phyloP scores from a whole-genome alignment of 2,113 vertebrate species.

The Carassius carassius region DNA sequence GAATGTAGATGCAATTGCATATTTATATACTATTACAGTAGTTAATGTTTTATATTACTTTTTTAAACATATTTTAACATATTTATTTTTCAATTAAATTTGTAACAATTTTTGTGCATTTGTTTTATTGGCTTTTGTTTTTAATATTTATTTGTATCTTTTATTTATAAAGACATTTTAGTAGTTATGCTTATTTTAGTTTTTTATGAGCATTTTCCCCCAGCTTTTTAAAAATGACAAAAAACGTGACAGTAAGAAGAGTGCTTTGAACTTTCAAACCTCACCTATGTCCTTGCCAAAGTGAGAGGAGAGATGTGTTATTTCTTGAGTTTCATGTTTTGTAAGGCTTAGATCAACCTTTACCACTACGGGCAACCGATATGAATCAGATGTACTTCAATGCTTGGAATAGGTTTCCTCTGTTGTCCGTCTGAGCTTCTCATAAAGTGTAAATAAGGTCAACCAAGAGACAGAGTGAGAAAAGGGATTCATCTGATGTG shows the following conservation, averaged over 20 bases:
- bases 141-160: neutral
- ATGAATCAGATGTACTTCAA: conserved; percentile 33
- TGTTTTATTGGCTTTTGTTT: neutral
- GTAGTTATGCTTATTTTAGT: neutral
- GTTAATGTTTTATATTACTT: too few relatives aligned
- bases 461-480: conserved; percentile 28
- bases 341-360: conserved; percentile 19
- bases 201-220: neutral
- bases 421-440: conserved; percentile 29
- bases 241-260: neutral
- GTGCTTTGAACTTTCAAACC: neutral
- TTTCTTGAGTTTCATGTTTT: neutral
- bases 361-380: neutral
- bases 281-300: neutral
- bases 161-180: neutral
- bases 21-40: neutral
- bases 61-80: neutral
- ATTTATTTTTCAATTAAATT: neutral
- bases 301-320: neutral
- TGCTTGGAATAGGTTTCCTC: conserved; percentile 20
- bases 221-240: neutral
- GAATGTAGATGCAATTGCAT: too few relatives aligned
- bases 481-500: conserved; percentile 39
- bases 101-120: neutral
- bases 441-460: conserved; percentile 37